phyloP scores from a whole-genome alignment of 2,888 invertebrate species.

The Drosophila niveifrons region DNA sequence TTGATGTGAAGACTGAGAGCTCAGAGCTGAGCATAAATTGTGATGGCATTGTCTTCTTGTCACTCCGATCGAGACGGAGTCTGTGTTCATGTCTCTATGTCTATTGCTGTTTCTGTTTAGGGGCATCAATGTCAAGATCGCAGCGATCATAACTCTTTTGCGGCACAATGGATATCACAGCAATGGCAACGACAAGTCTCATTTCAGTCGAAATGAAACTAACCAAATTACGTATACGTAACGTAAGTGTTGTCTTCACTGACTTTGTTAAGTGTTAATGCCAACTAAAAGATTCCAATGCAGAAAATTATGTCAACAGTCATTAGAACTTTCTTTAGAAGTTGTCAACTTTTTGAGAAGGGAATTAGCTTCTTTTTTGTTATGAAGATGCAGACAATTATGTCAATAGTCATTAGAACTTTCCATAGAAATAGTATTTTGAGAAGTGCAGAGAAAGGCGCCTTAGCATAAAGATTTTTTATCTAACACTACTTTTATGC shows the following conservation, averaged over 20 bases:
- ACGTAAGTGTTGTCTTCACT: background rate
- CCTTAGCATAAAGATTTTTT: too few species aligned
- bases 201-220: background rate
- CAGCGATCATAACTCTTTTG: conserved; percentile 27
- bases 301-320: too few species aligned
- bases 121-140: conserved; percentile 51
- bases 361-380: too few species aligned
- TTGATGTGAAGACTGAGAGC: conserved; percentile 33
- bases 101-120: conserved; percentile 1
- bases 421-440: too few species aligned
- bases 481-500: too few species aligned
- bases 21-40: conserved; percentile 49
- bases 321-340: too few species aligned
- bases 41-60: conserved; percentile 40
- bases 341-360: too few species aligned
- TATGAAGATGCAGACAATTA: too few species aligned
- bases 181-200: conserved; percentile 10
- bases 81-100: background rate
- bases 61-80: conserved; percentile 31
- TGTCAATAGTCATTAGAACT: too few species aligned
- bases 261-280: too few species aligned
- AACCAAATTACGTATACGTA: background rate
- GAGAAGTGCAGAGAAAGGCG: too few species aligned
- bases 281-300: too few species aligned
- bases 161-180: background rate